Percentiles rank a stretch among this genome's conserved stretches.
Evolutionary conservation across 1,140 invertebrate genomes (phyloP).

Genomic region (Ephestia elutella): DNA sequence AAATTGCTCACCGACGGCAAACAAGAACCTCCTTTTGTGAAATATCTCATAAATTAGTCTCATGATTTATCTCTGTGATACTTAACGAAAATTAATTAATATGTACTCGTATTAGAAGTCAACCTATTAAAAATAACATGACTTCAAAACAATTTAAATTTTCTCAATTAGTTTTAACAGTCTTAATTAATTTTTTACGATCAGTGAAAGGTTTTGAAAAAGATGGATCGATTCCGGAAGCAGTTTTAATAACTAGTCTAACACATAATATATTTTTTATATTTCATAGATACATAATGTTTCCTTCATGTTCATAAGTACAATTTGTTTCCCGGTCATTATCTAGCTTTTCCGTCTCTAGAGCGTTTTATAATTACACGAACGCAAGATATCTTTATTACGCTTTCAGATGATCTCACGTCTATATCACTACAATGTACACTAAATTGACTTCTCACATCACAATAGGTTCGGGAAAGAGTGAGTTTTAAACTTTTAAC

Average conservation of each 20-base stretch:
- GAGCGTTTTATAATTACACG: constrained; percentile 18
- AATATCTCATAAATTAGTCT: not conserved
- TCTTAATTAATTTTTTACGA: constrained; percentile 8
- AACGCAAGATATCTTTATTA: constrained; percentile 57
- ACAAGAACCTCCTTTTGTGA: not conserved
- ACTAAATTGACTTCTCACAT: constrained; percentile 72
- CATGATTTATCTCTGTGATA: not conserved
- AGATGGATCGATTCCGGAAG: constrained; percentile 4
- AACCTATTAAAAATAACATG: too few relatives aligned
- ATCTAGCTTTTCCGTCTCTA: constrained; percentile 1
- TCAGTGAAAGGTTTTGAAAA: constrained; percentile 8
- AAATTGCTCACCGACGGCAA: not conserved
- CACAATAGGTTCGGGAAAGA: constrained; percentile 59
- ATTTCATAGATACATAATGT: not conserved
- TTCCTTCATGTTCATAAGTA: not conserved
- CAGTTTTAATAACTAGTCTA: constrained; percentile 1
- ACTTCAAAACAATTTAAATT: not conserved
- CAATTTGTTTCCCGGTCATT: constrained; percentile 2
- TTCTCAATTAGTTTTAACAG: not conserved
- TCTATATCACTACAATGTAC: constrained; percentile 40
- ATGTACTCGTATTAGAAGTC: too few relatives aligned
- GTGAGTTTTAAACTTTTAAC: constrained; percentile 61
- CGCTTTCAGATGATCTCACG: constrained; percentile 49
- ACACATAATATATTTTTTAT: not conserved
- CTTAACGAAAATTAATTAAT: not conserved